Conservation (phyloP, 2,797 vertebrate species). For the Merluccius polli region DNA sequence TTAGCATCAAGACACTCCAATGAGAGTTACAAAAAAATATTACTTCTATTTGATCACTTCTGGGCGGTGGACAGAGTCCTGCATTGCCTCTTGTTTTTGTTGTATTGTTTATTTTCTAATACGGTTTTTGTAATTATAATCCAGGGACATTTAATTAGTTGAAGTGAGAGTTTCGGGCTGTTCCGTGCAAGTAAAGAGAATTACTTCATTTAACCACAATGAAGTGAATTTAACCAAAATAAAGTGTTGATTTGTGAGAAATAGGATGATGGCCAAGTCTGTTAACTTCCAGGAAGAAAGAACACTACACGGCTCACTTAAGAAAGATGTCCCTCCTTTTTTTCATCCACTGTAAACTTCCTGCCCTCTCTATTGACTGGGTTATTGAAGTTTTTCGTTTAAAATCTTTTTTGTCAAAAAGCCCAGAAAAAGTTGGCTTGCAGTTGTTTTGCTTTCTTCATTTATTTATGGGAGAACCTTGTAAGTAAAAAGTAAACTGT, state of each 20-base stretch:
- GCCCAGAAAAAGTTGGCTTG: neutral
- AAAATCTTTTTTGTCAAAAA: constrained; percentile 1
- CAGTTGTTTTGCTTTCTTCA: neutral
- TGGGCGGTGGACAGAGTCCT: neutral
- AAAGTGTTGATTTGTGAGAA: constrained; percentile 2
- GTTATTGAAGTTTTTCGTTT: neutral
- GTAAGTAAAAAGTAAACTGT: neutral
- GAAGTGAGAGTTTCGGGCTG: neutral
- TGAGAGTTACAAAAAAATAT: neutral
- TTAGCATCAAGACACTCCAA: neutral
- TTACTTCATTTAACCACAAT: neutral
- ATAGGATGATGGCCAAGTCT: neutral
- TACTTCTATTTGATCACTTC: constrained; percentile 4
- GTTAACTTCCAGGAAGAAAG: neutral
- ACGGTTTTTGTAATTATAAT: neutral
- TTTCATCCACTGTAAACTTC: neutral
- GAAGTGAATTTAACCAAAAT: neutral
- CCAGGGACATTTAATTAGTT: neutral
- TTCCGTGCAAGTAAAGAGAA: neutral
- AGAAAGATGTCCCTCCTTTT: neutral
- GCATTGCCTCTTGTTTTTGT: neutral
- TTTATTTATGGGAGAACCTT: constrained; percentile 5
- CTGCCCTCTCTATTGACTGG: neutral
- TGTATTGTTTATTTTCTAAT: neutral
- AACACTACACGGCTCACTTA: neutral